Conservation (phyloP, 2,888 invertebrate genomes). For the Rhamphomyia laevipes region DNA sequence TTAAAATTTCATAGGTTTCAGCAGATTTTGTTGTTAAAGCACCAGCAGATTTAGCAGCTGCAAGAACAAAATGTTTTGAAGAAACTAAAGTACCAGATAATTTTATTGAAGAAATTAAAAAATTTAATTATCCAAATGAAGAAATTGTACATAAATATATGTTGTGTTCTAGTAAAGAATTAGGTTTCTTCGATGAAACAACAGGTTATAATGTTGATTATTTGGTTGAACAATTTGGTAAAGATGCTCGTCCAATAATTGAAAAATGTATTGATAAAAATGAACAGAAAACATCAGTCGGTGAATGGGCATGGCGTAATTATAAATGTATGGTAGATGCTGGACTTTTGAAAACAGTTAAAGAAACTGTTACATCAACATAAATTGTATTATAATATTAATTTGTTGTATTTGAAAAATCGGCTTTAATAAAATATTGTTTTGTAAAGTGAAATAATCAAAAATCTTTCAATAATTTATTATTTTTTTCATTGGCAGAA, state of each 20-base stretch:
- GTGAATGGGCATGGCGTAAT: constrained; percentile 1
- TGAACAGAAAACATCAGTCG: not conserved
- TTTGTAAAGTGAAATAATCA: no score
- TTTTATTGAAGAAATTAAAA: constrained; percentile 1
- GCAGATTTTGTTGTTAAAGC: not conserved
- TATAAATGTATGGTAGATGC: constrained; percentile 3
- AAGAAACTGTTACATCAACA: not conserved
- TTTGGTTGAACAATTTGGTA: not conserved
- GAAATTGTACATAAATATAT: constrained; percentile 1
- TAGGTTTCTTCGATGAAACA: not conserved
- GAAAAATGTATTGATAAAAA: constrained; percentile 1
- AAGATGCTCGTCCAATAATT: not conserved
- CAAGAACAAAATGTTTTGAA: not conserved
- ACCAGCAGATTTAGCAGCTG: not conserved
- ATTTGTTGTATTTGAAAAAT: not conserved
- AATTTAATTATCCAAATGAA: constrained; percentile 4
- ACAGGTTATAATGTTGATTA: not conserved
- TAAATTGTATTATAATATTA: not conserved
- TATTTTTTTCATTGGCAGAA: no score
- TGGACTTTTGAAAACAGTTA: not conserved
- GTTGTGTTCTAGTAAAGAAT: not conserved
- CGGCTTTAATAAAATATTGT: not conserved
- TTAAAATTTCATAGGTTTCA: no score
- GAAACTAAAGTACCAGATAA: not conserved
- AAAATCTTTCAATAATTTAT: no score